Base-by-base conservation (phyloP, 2,113 vertebrate genomes). In the Eidolon helvum region DNA sequence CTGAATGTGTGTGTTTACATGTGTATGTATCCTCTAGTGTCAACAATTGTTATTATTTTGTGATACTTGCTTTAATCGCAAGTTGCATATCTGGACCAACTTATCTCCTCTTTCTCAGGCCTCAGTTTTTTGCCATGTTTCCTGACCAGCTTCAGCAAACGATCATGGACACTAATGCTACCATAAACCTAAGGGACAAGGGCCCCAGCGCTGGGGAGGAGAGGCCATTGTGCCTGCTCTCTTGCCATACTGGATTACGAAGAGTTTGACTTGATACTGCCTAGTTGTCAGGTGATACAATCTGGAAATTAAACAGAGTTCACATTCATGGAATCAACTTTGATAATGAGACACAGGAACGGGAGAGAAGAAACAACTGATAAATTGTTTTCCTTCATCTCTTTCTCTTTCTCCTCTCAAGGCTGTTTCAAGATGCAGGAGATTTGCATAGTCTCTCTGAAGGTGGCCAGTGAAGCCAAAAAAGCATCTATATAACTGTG, bases 341-440 rank as follows among this genome's bases (percentile, higher is more conserved):
- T 80, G 43, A 61, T 38, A 28, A 74, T 50, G 43, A 61, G 21
- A 57, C 57, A 22, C 0, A 38, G 33, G 10, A 68, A n/a, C 12
- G 33, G 3, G 7, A 38, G 74, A 4, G 63, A 53, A 22, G 21
- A 40, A 48, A 19, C 10, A 75, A 48, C 2, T 24, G 43, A 66
- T 24, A 12, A 33, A 26, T 26, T 38, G 3, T 3, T 87, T 80
- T 63, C 19, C 4, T 57, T 5, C 9, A 19, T 59, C 35, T 21
- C 5, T 59, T 4, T 59, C 35, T 21, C 5, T 59, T 4, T 33
- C 0, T 10, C 3, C 0, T 11, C 30, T n/a, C 4, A 21, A 71
- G 18, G 43, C 16, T 50, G 12, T 38, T 78, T 89, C 50, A 86
- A 71, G 59, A 66, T 40, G 7, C 10, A 16, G 21, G 16, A 65